These are phyloP conservation scores for Metalampra italica DNA, from an alignment of 2,888 invertebrate genomes.

Conservation along the genomic window DNA sequence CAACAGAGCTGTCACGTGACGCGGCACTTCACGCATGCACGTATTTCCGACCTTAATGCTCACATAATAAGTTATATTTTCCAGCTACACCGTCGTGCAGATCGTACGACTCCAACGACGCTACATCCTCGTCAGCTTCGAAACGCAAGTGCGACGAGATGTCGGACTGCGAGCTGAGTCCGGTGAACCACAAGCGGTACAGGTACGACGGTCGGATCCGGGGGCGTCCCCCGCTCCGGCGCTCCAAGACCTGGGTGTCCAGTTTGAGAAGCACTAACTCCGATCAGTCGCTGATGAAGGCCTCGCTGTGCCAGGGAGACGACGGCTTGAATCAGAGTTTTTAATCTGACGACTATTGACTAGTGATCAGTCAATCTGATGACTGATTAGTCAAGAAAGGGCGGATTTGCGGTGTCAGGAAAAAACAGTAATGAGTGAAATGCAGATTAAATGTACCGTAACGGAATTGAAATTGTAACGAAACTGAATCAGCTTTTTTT, in stretches of 20 bases:
- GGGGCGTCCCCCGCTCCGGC: slow-evolving; percentile 60
- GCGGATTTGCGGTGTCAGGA: no score
- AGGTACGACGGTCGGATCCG: slow-evolving; percentile 61
- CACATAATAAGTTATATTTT: slow-evolving; percentile 4
- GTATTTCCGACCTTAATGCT: no score
- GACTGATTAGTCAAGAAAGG: no score
- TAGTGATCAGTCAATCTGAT: no score
- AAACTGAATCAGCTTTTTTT: no score
- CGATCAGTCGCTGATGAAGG: slow-evolving; percentile 3
- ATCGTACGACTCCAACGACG: slow-evolving; percentile 30
- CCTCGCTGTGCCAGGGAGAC: background rate
- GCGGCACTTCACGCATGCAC: no score
- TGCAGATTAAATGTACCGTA: no score
- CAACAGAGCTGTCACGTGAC: no score
- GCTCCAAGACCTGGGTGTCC: slow-evolving; percentile 40
- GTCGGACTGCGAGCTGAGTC: slow-evolving; percentile 53
- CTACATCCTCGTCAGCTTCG: slow-evolving; percentile 46
- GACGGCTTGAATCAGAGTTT: slow-evolving; percentile 14
- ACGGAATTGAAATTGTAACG: no score
- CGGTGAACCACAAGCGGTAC: slow-evolving; percentile 61
- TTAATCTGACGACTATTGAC: no score
- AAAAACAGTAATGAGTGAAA: no score
- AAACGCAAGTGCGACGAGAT: slow-evolving; percentile 59
- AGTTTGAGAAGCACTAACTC: slow-evolving; percentile 43
- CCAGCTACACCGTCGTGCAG: slow-evolving; percentile 44